These are phyloP conservation scores for Rhaphigaster nebulosa DNA, from an alignment of 2,888 invertebrate species.

Conservation along the genomic window DNA sequence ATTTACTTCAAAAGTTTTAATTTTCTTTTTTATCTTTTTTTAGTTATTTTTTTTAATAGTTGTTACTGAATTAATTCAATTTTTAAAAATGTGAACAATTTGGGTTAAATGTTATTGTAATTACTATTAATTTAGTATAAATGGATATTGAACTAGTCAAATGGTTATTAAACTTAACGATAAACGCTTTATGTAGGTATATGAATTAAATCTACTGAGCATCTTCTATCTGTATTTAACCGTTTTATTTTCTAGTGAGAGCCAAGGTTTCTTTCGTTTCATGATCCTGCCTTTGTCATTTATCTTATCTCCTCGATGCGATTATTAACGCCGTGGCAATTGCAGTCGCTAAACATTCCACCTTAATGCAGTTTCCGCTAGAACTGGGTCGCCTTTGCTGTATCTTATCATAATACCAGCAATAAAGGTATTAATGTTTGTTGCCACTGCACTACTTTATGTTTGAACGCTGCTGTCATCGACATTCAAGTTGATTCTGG, in stretches of 20 bases:
- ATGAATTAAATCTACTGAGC: too few species aligned
- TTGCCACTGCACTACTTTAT: not conserved
- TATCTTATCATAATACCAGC: not conserved
- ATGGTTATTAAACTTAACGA: too few species aligned
- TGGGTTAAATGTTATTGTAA: too few species aligned
- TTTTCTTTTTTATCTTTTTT: too few species aligned
- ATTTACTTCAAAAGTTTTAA: too few species aligned
- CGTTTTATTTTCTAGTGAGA: not conserved
- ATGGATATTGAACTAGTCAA: too few species aligned
- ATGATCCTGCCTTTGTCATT: not conserved
- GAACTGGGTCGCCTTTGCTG: not conserved
- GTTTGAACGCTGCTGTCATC: not conserved
- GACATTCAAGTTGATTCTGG: not conserved
- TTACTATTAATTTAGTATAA: too few species aligned
- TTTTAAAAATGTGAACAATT: too few species aligned
- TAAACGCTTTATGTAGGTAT: too few species aligned
- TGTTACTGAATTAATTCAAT: too few species aligned
- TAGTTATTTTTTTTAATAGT: too few species aligned
- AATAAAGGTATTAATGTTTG: not conserved
- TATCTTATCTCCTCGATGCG: not conserved
- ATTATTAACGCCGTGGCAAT: not conserved
- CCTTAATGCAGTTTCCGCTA: not conserved
- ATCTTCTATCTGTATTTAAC: too few species aligned
- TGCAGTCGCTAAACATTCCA: not conserved
- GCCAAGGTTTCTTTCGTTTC: not conserved